Conservation (phyloP, 2,797 vertebrate genomes). For the Pelochelys cantorii region DNA sequence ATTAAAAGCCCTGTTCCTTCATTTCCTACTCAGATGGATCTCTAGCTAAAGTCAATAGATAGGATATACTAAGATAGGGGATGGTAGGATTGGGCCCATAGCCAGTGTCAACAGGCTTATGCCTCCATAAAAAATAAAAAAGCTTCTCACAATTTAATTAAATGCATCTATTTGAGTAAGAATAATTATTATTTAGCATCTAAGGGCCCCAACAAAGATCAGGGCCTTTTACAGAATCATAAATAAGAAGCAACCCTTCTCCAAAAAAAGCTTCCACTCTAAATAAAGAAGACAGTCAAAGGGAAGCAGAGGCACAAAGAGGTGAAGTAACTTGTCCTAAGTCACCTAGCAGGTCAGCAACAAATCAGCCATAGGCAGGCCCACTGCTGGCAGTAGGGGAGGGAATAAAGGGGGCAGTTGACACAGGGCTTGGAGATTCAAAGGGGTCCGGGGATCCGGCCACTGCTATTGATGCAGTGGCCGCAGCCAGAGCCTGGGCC, state of each 20-base stretch:
- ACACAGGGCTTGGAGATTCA: too few species aligned
- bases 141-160: slow-evolving; percentile 19
- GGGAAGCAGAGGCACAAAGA: slow-evolving; percentile 10
- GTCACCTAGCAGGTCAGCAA: background rate
- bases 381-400: too few species aligned
- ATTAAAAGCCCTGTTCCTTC: slow-evolving; percentile 37
- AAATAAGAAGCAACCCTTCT: background rate
- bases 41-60: slow-evolving; percentile 21
- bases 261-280: background rate
- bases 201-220: slow-evolving; percentile 13
- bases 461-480: too few species aligned
- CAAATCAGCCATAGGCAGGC: background rate
- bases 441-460: too few species aligned
- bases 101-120: background rate
- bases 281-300: background rate
- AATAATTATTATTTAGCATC: slow-evolving; percentile 41
- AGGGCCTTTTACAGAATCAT: background rate
- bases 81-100: slow-evolving; percentile 8
- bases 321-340: slow-evolving; percentile 21
- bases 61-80: background rate
- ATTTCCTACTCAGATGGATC: slow-evolving; percentile 37
- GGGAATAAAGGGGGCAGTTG: too few species aligned
- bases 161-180: slow-evolving; percentile 16
- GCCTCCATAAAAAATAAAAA: slow-evolving; percentile 47
- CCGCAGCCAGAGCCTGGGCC: too few species aligned